Evolutionary conservation across 2,888 invertebrate genomes (phyloP).

Genomic region (Lottia scabra): DNA sequence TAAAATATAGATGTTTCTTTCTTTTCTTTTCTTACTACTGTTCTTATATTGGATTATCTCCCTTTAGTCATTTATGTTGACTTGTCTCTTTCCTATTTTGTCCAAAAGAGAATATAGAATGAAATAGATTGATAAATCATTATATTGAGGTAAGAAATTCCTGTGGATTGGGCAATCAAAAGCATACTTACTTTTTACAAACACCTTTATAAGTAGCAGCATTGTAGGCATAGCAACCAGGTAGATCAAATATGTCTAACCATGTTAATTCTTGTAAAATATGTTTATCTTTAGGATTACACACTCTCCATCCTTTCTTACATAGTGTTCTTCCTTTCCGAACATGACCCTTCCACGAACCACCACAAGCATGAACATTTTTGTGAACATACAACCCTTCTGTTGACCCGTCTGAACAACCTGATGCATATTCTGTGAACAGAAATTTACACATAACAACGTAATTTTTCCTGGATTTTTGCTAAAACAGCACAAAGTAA

Average conservation of each 20-base stretch:
- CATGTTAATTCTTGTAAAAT: constrained; percentile 57
- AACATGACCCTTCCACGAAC: constrained; percentile 66
- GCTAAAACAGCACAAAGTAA: too few relatives aligned
- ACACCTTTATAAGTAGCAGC: constrained; percentile 58
- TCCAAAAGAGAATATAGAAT: too few relatives aligned
- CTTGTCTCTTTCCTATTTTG: too few relatives aligned
- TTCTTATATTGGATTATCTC: too few relatives aligned
- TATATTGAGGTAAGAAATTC: too few relatives aligned
- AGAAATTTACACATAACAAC: background rate
- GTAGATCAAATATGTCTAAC: constrained; percentile 57
- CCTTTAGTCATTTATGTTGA: too few relatives aligned
- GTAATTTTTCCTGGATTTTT: too few relatives aligned
- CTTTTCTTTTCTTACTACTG: too few relatives aligned
- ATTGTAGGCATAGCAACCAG: constrained; percentile 68
- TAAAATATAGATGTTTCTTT: too few relatives aligned
- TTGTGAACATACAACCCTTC: constrained; percentile 59
- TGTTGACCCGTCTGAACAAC: constrained; percentile 62
- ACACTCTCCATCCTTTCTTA: constrained; percentile 65
- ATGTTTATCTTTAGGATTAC: constrained; percentile 54
- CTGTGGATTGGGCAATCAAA: too few relatives aligned
- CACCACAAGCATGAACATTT: constrained; percentile 62
- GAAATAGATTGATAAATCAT: too few relatives aligned
- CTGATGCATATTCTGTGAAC: constrained; percentile 58
- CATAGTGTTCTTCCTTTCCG: constrained; percentile 57
- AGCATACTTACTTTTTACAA: constrained; percentile 53